These are phyloP conservation scores for Stenurella melanura DNA, from an alignment of 2,888 invertebrate species.

Conservation along the genomic window DNA sequence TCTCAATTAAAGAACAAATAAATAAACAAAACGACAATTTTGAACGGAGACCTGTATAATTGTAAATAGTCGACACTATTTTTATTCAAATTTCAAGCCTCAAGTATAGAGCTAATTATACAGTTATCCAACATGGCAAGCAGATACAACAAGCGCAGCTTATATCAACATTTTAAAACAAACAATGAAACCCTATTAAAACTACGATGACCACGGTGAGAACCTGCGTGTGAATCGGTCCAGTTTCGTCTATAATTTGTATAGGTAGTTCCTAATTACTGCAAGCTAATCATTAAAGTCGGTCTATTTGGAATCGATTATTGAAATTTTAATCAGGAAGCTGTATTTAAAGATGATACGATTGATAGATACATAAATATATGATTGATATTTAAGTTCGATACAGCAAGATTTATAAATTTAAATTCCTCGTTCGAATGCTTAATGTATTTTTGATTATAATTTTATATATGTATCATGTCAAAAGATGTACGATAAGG, in stretches of 20 bases:
- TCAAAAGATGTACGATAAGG: slow-evolving; percentile 57
- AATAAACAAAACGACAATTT: too few species aligned
- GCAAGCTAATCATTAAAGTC: slow-evolving; percentile 47
- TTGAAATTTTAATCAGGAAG: slow-evolving; percentile 56
- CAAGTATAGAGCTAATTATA: slow-evolving; percentile 3
- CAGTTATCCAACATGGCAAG: slow-evolving; percentile 7
- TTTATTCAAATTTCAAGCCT: slow-evolving; percentile 4
- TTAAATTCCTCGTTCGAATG: slow-evolving; percentile 52
- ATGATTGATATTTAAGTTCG: slow-evolving; percentile 49
- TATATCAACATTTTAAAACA: slow-evolving; percentile 18
- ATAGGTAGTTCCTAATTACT: slow-evolving; percentile 36
- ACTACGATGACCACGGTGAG: slow-evolving; percentile 13
- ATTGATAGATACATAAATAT: slow-evolving; percentile 50
- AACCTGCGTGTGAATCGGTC: slow-evolving; percentile 27
- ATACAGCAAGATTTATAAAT: slow-evolving; percentile 53
- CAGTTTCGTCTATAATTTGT: slow-evolving; percentile 27
- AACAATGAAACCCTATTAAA: slow-evolving; percentile 7
- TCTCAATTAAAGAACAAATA: too few species aligned
- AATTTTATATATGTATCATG: slow-evolving; percentile 58
- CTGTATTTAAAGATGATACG: slow-evolving; percentile 49
- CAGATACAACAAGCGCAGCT: not conserved
- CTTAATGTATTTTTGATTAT: slow-evolving; percentile 61
- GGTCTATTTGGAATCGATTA: slow-evolving; percentile 50
- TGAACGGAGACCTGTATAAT: too few species aligned
- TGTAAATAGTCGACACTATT: not conserved